phyloP scores from a whole-genome alignment of 2,113 vertebrate species.

The Ceyx melanurus region DNA sequence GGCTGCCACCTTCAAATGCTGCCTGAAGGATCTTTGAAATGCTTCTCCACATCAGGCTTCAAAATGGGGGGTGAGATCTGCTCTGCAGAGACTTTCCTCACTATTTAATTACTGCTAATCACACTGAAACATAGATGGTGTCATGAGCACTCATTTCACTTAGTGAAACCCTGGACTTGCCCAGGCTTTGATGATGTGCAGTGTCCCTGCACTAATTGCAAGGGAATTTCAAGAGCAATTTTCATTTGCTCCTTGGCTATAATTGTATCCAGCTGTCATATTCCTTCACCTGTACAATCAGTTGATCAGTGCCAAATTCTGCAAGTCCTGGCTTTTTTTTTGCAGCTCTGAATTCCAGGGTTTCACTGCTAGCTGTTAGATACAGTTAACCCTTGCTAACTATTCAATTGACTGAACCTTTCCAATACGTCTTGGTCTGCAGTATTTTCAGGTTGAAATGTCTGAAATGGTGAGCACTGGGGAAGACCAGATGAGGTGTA shows the following conservation, averaged over 20 bases:
- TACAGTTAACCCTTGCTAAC: not conserved
- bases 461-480: not conserved
- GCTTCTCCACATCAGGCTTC: too few relatives aligned
- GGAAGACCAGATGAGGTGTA: not conserved
- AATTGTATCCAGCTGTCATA: slow-evolving; percentile 27
- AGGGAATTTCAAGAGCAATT: slow-evolving; percentile 15
- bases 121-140: not conserved
- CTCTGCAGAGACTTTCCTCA: too few relatives aligned
- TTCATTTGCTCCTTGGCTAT: not conserved
- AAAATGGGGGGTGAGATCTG: too few relatives aligned
- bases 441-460: not conserved
- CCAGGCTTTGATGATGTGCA: slow-evolving; percentile 41
- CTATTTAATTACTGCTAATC: too few relatives aligned
- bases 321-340: slow-evolving; percentile 12
- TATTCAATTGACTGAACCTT: not conserved
- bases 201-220: slow-evolving; percentile 37
- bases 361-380: not conserved
- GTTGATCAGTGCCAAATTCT: slow-evolving; percentile 29
- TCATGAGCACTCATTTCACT: slow-evolving; percentile 6
- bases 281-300: slow-evolving; percentile 43
- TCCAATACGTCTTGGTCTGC: not conserved
- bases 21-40: too few relatives aligned
- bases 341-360: not conserved
- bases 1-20: too few relatives aligned
- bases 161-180: not conserved